Base-by-base conservation (phyloP, 2,113 vertebrate species). In the Trematomus loennbergii region DNA sequence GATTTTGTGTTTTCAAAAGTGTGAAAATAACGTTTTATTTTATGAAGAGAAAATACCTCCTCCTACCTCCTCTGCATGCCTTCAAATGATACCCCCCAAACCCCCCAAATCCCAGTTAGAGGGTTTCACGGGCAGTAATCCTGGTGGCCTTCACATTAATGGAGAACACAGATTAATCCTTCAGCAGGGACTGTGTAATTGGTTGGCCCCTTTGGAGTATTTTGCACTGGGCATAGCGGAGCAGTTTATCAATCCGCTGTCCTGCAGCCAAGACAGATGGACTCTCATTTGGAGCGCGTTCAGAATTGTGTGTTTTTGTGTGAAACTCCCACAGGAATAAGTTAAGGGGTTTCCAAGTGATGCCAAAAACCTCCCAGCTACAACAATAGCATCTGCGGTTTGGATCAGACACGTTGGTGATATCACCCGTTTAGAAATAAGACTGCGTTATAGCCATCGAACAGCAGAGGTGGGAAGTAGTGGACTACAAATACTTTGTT, bases 381-480 rank as follows among this genome's bases (percentile, higher is more conserved):
- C 79, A 86, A 87, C 87, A 85, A 84, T 82, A 89, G 81, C 79
- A 92, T 91, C 83, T 92, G 88, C 54, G 83, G 69, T 86, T 87
- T 88, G 79, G 86, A 88, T 90, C 70, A 78, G 68, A 84, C 74
- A 50, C 9, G 36, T 87, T 61, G 78, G 82, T 90, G 88, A 91
- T 91, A 86, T 94, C 91, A 87, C 82, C 53, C 68, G 45, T 80
- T 87, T 33, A 89, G 79, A 79, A 81, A 87, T 63, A 85, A 68
- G 61, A 75, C 77, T 67, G 79, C 78, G 79, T 87, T 86, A 66
- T 81, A 73, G 85, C 75, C 55, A 49, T 85, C 70, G 67, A 12
- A 69, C 68, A 68, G 80, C 80, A 2, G 2, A 2, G 25, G 22
- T 25, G 25, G 25, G 25, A 25, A 25, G 25, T 25, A 25, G 25